A percentile compares a stretch with the other conserved stretches of the same genome.
These are phyloP conservation scores for Tupaia chinensis DNA, from an alignment of 2,113 vertebrate genomes.

Conservation along the genomic window DNA sequence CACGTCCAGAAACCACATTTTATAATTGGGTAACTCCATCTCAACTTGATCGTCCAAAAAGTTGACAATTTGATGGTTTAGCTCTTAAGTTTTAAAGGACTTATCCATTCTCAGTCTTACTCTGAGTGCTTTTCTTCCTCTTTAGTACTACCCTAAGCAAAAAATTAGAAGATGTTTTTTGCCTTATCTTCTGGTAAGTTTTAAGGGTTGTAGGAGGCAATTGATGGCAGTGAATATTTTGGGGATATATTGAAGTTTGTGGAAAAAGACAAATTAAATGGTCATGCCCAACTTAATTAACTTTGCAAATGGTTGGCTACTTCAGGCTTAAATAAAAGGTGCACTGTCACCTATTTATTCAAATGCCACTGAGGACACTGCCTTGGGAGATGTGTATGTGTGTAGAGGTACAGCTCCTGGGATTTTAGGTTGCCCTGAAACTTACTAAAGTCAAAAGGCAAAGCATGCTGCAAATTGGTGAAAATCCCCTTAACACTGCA, in stretches of 20 bases:
- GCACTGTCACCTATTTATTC: not conserved
- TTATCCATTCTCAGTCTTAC: not conserved
- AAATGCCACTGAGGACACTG: not conserved
- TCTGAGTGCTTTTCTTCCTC: conserved; percentile 12
- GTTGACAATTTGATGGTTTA: not conserved
- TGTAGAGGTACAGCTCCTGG: not conserved
- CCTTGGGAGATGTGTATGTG: not conserved
- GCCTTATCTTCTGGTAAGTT: conserved; percentile 5
- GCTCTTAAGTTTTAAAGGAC: conserved; percentile 20
- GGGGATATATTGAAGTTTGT: not conserved
- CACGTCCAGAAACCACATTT: not conserved
- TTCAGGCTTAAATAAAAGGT: conserved; percentile 21
- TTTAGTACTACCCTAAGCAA: not conserved
- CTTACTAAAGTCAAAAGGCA: not conserved
- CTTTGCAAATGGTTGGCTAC: not conserved
- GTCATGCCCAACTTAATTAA: not conserved
- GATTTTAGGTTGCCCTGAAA: not conserved
- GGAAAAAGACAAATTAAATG: not conserved
- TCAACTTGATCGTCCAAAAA: conserved; percentile 26
- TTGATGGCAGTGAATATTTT: not conserved
- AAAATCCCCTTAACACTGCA: not conserved
- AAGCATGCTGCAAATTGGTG: conserved; percentile 22
- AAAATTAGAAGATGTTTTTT: not conserved
- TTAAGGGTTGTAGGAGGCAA: conserved; percentile 13
- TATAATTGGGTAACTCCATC: not conserved